Evolutionary conservation across 2,113 vertebrate genomes (phyloP), one percentile per base, ranked within the genome.

Genomic region (Tragelaphus strepsiceros): DNA sequence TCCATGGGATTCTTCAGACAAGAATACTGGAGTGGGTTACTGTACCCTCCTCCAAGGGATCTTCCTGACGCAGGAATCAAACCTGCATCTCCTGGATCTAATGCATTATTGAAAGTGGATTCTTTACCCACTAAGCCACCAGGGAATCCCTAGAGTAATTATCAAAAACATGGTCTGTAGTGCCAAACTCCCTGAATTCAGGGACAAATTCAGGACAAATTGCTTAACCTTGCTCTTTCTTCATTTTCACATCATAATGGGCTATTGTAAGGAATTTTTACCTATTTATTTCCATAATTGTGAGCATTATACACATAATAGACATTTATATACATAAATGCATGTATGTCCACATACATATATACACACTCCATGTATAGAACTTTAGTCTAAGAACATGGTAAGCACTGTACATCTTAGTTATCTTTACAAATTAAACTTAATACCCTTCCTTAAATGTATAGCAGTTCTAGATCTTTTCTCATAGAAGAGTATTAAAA

Each of bases 401-500:
- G 26, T 83, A 62, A 85, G 56, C 28, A 28, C 35, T 83, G 4
- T 46, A 19, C 6, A n/a, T 83, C 24, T 94, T 88, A 54, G 22
- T 91, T 93, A 88, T 86, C 12, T 94, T 95, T 96, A 83, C 21
- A 96, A 82, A 88, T 90, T 81, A 94, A 83, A 86, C 24, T 49
- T 92, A 83, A 77, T 80, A 49, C 24, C 14, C 49, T 86, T 43
- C 43, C 78, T 94, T 54, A 86, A 96, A 86, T 90, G 71, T 78
- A 81, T 77, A 11, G 51, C 22, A 58, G 53, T 80, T 85, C 53
- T 35, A 92, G 30, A 59, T 93, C 21, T 93, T 91, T 96, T 84
- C 59, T 96, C 26, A 61, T 91, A 16, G 80, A 92, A 96, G 49
- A 96, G 17, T 71, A 94, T 90, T 94, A 91, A 93, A 90, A 74